Conservation (phyloP, 2,888 invertebrate species). For the Tipula unca region DNA sequence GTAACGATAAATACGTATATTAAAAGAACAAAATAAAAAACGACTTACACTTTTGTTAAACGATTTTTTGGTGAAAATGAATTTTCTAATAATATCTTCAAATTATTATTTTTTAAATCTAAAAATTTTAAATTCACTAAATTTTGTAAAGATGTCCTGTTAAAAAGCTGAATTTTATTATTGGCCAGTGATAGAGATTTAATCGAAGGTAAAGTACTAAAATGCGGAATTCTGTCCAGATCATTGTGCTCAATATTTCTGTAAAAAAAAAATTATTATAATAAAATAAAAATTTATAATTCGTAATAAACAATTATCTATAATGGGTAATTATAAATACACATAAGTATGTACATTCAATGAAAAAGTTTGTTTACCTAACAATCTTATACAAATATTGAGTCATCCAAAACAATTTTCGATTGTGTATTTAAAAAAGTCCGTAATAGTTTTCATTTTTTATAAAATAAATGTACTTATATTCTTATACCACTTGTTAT, state of each 20-base stretch:
- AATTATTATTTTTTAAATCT: conserved; percentile 43
- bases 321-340: not conserved
- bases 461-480: too few relatives aligned
- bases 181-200: conserved; percentile 63
- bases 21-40: not conserved
- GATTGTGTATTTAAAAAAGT: not conserved
- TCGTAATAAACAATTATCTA: not conserved
- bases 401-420: not conserved
- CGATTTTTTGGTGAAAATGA: conserved; percentile 49
- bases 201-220: not conserved
- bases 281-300: not conserved
- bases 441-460: too few relatives aligned
- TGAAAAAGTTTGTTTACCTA: not conserved
- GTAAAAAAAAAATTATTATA: not conserved
- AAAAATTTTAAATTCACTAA: conserved; percentile 33
- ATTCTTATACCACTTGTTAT: not conserved
- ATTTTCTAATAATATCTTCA: conserved; percentile 37
- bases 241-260: conserved; percentile 28
- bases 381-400: not conserved
- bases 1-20: not conserved
- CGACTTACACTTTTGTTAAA: conserved; percentile 23
- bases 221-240: not conserved
- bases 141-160: conserved; percentile 28
- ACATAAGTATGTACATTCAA: not conserved
- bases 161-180: conserved; percentile 41